phyloP scores from a whole-genome alignment of 2,888 invertebrate species.

The Tipula confusa region DNA sequence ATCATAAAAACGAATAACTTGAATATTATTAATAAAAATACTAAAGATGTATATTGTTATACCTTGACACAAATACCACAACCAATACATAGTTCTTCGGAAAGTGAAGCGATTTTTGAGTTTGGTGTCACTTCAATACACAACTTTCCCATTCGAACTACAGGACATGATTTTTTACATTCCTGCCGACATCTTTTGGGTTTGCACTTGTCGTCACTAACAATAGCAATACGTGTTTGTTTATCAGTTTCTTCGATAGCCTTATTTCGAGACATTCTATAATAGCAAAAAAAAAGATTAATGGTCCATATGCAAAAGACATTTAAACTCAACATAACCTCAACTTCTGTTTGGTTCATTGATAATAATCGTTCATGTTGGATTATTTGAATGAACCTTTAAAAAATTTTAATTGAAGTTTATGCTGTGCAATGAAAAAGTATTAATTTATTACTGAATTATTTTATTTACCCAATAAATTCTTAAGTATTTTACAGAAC shows the following conservation, averaged over 20 bases:
- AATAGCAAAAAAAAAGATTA: background rate
- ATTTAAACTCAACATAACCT: background rate
- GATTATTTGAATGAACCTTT: background rate
- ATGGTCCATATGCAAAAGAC: background rate
- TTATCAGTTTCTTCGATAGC: slow-evolving; percentile 83
- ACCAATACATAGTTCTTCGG: slow-evolving; percentile 97
- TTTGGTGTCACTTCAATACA: slow-evolving; percentile 97
- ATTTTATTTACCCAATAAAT: background rate
- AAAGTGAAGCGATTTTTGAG: slow-evolving; percentile 94
- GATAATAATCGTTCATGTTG: background rate
- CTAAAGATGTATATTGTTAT: slow-evolving; percentile 40
- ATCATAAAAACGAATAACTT: slow-evolving; percentile 34
- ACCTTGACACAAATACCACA: slow-evolving; percentile 99
- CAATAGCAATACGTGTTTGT: slow-evolving; percentile 95
- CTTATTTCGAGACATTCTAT: slow-evolving; percentile 64
- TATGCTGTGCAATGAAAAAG: background rate
- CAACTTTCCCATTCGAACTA: slow-evolving; percentile 97
- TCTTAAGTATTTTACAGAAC: background rate
- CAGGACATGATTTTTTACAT: slow-evolving; percentile 98
- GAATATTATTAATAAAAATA: slow-evolving; percentile 32
- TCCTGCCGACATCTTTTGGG: slow-evolving; percentile 98
- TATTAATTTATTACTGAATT: background rate
- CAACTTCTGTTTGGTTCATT: background rate
- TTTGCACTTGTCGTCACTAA: slow-evolving; percentile 96
- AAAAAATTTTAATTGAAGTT: background rate